These are phyloP conservation scores for Sinocyclocheilus rhinocerous DNA, from an alignment of 2,113 vertebrate genomes.

Conservation along the genomic window DNA sequence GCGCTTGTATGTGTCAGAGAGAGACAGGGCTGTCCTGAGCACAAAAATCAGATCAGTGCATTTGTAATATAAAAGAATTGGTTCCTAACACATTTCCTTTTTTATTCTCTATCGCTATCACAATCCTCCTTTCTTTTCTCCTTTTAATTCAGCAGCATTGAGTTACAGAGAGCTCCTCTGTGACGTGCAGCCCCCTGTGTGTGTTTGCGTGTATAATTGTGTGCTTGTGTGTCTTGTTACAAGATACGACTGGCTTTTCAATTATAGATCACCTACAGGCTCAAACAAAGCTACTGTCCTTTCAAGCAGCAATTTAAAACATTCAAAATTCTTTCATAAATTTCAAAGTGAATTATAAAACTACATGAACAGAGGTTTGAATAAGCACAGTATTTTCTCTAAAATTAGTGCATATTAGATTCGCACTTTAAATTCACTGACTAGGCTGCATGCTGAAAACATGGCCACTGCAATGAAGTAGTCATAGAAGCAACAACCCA, in stretches of 20 bases:
- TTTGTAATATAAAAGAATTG: conserved; percentile 36
- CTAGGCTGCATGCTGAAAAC: not conserved
- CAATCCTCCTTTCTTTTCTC: conserved; percentile 62
- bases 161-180: conserved; percentile 2
- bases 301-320: conserved; percentile 33
- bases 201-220: conserved; percentile 41
- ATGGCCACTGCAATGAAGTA: not conserved
- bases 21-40: not conserved
- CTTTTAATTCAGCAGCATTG: conserved; percentile 13
- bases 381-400: not conserved
- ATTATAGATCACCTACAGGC: conserved; percentile 53
- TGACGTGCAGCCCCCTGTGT: conserved; percentile 34
- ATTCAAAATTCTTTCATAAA: not conserved
- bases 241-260: conserved; percentile 51
- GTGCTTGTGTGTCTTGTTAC: conserved; percentile 52
- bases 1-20: conserved; percentile 16
- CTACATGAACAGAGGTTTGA: not conserved
- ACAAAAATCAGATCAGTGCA: conserved; percentile 29
- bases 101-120: conserved; percentile 52
- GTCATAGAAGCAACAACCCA: not conserved
- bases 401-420: not conserved
- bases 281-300: conserved; percentile 27
- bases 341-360: not conserved
- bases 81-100: conserved; percentile 48
- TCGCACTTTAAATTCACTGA: not conserved